A percentile compares a stretch with the other conserved stretches of the same genome.
These are phyloP conservation scores for Listronotus oregonensis DNA, from an alignment of 1,140 invertebrate genomes.

Conservation along the genomic window DNA sequence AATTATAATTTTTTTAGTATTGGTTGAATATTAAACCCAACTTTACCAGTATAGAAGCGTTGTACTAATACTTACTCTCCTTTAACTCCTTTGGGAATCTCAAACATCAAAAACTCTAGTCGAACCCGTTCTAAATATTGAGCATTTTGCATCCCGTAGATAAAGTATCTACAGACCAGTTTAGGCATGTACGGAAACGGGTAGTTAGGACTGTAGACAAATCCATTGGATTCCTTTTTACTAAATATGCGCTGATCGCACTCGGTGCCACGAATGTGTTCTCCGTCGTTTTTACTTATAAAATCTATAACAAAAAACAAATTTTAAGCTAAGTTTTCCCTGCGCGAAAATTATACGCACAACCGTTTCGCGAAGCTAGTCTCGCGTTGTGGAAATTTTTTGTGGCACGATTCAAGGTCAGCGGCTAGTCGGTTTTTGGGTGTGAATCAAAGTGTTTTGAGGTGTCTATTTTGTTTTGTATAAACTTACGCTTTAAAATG, in stretches of 20 bases:
- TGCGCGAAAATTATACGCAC: no score
- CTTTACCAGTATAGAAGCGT: no score
- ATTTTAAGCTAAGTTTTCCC: no score
- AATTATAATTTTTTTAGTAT: no score
- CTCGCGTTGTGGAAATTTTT: no score
- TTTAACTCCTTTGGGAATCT: conserved; percentile 82
- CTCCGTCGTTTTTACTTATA: conserved; percentile 87
- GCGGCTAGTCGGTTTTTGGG: no score
- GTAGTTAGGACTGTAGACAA: conserved; percentile 93
- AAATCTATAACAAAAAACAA: conserved; percentile 72
- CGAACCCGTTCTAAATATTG: conserved; percentile 92
- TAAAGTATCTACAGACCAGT: conserved; percentile 95
- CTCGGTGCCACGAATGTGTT: conserved; percentile 92
- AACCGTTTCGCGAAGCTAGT: no score
- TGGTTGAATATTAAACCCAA: no score
- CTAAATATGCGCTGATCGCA: conserved; percentile 97
- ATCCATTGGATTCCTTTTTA: conserved; percentile 87
- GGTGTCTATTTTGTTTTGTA: no score
- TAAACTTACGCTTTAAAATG: no score
- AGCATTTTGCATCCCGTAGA: conserved; percentile 94
- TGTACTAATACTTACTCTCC: conserved; percentile 64
- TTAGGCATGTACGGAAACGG: conserved; percentile 92
- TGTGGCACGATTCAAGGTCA: no score
- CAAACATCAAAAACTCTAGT: conserved; percentile 85
- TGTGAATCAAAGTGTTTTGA: no score